Percentiles rank a stretch among this genome's conserved stretches.
These are phyloP conservation scores for Bimastos eiseni DNA, from an alignment of 2,888 invertebrate species.

Conservation along the genomic window DNA sequence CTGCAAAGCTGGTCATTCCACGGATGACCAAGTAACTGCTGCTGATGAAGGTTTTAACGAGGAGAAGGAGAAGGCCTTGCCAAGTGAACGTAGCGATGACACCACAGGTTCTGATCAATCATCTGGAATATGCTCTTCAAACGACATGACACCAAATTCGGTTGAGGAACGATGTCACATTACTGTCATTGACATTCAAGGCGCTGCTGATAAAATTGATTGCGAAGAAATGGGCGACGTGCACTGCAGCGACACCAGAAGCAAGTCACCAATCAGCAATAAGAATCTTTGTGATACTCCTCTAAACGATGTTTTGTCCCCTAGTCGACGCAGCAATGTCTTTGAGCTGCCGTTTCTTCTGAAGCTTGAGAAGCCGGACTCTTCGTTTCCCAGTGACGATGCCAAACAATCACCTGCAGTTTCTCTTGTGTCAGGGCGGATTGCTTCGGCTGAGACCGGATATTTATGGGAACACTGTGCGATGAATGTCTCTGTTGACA, in stretches of 20 bases:
- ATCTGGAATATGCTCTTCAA: not conserved
- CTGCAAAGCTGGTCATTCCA: not conserved
- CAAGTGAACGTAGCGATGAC: not conserved
- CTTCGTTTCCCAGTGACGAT: not conserved
- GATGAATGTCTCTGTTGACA: not conserved
- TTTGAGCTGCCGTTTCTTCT: slow-evolving; percentile 7
- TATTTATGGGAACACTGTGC: not conserved
- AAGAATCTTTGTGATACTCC: not conserved
- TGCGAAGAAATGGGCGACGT: not conserved
- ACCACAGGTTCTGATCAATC: not conserved
- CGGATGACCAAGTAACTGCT: not conserved
- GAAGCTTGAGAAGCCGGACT: not conserved
- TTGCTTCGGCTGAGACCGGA: not conserved
- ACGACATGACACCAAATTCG: not conserved
- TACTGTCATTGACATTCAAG: not conserved
- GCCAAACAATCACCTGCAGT: not conserved
- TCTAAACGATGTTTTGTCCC: not conserved
- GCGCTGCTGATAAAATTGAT: not conserved
- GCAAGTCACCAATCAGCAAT: not conserved
- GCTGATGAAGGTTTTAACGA: not conserved
- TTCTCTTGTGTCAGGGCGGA: not conserved
- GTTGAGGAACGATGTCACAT: not conserved
- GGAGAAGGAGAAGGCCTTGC: not conserved
- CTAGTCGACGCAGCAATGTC: not conserved
- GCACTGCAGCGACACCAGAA: not conserved